phyloP scores from a whole-genome alignment of 2,113 vertebrate genomes.

The Coreoperca whiteheadi region DNA sequence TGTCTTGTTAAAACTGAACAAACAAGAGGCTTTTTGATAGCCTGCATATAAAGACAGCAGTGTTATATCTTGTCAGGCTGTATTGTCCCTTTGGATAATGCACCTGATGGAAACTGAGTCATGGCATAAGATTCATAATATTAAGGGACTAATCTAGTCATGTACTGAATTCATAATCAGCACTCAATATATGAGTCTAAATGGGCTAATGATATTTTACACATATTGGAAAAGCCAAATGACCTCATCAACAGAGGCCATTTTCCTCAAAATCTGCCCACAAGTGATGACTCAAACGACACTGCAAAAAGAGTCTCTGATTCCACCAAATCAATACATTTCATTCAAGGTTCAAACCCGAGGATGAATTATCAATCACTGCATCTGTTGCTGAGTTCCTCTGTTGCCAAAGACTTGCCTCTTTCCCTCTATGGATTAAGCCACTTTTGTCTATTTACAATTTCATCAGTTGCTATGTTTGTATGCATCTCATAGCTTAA shows the following conservation, averaged over 20 bases:
- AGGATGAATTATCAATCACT: slow-evolving; percentile 71
- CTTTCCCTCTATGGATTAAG: slow-evolving; percentile 68
- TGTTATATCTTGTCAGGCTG: slow-evolving; percentile 36
- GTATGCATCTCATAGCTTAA: slow-evolving; percentile 72
- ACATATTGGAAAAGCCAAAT: slow-evolving; percentile 27
- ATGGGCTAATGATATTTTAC: slow-evolving; percentile 33
- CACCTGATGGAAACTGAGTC: slow-evolving; percentile 43
- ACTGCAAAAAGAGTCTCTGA: slow-evolving; percentile 35
- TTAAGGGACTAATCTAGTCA: slow-evolving; percentile 47
- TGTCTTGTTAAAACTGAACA: slow-evolving; percentile 45
- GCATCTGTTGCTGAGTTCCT: slow-evolving; percentile 71
- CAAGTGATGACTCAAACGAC: slow-evolving; percentile 11
- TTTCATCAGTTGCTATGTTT: slow-evolving; percentile 78
- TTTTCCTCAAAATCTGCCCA: slow-evolving; percentile 27
- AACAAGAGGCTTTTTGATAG: slow-evolving; percentile 40
- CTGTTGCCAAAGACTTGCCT: slow-evolving; percentile 64
- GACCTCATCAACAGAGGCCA: slow-evolving; percentile 31
- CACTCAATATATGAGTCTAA: slow-evolving; percentile 26
- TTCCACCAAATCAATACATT: slow-evolving; percentile 66
- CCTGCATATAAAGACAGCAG: slow-evolving; percentile 31
- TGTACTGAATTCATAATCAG: slow-evolving; percentile 64
- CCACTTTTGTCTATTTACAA: slow-evolving; percentile 81
- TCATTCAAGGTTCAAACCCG: slow-evolving; percentile 56
- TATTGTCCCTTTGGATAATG: slow-evolving; percentile 38
- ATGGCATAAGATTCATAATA: slow-evolving; percentile 46